phyloP scores from a whole-genome alignment of 2,113 vertebrate species.

The Oreamnos americanus region DNA sequence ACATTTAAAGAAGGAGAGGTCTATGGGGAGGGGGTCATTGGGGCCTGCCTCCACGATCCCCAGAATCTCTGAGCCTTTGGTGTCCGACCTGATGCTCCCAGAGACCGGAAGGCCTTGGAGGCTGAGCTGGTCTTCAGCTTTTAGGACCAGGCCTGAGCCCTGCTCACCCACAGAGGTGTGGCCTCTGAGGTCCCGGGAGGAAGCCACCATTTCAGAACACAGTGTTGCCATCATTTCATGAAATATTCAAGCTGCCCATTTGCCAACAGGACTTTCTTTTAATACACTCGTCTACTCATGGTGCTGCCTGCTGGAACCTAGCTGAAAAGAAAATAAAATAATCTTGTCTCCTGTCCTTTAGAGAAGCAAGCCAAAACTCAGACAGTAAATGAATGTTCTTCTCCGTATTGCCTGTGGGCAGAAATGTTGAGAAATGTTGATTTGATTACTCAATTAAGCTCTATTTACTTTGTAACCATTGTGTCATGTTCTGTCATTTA shows the following conservation, averaged over 20 bases:
- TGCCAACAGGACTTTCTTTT: constrained; percentile 56
- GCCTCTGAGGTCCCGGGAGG: not conserved
- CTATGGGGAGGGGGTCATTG: not conserved
- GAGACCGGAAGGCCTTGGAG: not conserved
- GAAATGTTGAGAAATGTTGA: constrained; percentile 61
- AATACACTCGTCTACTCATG: not conserved
- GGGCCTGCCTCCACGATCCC: not conserved
- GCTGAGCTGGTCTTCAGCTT: not conserved
- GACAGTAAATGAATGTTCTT: constrained; percentile 45
- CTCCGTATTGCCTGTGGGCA: constrained; percentile 43
- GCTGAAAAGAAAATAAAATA: constrained; percentile 36
- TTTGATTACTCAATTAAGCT: constrained; percentile 61
- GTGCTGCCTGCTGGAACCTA: constrained; percentile 37
- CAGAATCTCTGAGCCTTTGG: not conserved
- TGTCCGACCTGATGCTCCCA: not conserved
- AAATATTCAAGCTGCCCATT: constrained; percentile 52
- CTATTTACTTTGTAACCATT: constrained; percentile 48
- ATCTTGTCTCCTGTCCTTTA: constrained; percentile 50
- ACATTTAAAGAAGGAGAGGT: not conserved
- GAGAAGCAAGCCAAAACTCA: constrained; percentile 43
- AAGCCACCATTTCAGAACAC: constrained; percentile 42
- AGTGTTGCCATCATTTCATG: constrained; percentile 49
- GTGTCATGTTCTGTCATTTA: constrained; percentile 40
- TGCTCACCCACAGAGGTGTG: not conserved
- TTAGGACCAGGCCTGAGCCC: not conserved